Base-by-base conservation (phyloP, 2,888 invertebrate species). In the Ectemnius continuus region DNA sequence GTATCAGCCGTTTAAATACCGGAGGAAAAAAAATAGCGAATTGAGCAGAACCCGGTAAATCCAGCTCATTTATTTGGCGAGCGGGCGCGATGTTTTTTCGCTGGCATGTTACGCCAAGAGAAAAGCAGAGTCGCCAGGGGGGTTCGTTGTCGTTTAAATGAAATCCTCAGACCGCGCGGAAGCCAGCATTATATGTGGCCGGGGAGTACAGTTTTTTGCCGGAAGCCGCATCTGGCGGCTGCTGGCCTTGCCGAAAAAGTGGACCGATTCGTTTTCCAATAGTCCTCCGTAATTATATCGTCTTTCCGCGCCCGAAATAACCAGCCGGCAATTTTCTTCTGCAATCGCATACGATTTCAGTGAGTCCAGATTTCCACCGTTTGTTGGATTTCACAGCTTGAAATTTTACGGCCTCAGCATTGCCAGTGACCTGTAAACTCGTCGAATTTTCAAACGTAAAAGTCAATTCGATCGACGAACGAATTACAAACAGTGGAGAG, bases 111-210 rank as follows among this genome's bases (percentile, higher is more conserved):
- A 67, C 36, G 58, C 36, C 5, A 11, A 8, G 36, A 36, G 18
- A 69, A 70, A 73, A 56, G 58, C 61, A 62, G 70, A 68, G 78
- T 67, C 46, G 57, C 16, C 14, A 28, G 23, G 45, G 14, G 46
- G 23, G 2, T 14, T 46, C 23, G 16, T 1, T 36, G 58, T 65
- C 61, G 64, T 45, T 26, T 36, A 67, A 79, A 76, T 76, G 61
- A 75, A 66, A 80, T 73, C 69, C 72, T 62, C 57, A 58, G 48
- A 18, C 18, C 73, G 58, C 45, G 56, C 20, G 18, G 64, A 73
- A 65, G 70, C 61, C 48, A 11, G 73, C 66, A 81, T 76, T 79
- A 81, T 81, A 76, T 70, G 52, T 69, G 58, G 45, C 28, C 63
- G 57, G 47, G 36, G 36, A 61, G 18, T 28, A 23, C 16, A 73